Percentiles rank a stretch among this genome's conserved stretches.
Evolutionary conservation across 2,113 vertebrate genomes (phyloP).

Genomic region (Pelecanoides urinatrix): DNA sequence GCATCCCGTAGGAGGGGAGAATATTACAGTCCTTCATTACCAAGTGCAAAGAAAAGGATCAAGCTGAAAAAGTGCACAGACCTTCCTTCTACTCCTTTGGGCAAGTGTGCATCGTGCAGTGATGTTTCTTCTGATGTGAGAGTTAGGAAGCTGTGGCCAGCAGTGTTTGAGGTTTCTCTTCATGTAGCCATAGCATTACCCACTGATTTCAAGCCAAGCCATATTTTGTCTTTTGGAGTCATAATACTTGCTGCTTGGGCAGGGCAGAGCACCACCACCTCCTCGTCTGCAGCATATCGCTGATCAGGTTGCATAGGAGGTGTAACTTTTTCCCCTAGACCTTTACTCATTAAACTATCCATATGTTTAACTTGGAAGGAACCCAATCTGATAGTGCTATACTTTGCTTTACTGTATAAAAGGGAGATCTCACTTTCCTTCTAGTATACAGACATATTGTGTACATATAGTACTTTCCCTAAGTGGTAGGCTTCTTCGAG

Average conservation of each 20-base stretch:
- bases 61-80: not conserved
- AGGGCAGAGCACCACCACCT: constrained; percentile 3
- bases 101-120: accelerated
- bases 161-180: constrained; percentile 1
- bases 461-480: not conserved
- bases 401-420: not conserved
- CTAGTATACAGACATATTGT: not conserved
- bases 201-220: not conserved
- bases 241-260: not conserved
- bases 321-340: not conserved
- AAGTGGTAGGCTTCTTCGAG: not conserved
- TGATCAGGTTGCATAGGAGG: not conserved
- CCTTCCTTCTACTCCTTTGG: not conserved
- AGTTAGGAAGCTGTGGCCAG: not conserved
- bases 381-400: not conserved
- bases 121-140: not conserved
- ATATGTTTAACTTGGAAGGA: not conserved
- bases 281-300: not conserved
- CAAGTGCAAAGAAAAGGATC: not conserved
- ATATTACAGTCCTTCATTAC: not conserved
- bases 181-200: not conserved
- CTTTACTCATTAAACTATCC: not conserved
- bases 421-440: not conserved
- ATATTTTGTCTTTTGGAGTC: not conserved
- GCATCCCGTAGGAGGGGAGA: not conserved